These are phyloP conservation scores for Meandrusa payeni DNA, from an alignment of 2,888 invertebrate genomes.

Conservation along the genomic window DNA sequence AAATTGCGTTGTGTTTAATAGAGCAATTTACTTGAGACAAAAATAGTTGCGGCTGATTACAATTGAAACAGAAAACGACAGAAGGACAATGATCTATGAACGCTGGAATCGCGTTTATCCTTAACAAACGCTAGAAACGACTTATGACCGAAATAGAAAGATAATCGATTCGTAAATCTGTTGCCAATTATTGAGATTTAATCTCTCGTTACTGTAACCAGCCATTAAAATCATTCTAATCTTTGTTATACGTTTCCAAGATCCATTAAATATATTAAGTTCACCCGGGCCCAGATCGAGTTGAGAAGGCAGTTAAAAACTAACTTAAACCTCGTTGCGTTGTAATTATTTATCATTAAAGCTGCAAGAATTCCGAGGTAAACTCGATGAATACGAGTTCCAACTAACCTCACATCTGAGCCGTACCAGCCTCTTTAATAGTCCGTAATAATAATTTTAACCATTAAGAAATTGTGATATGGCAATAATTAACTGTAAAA, in stretches of 20 bases:
- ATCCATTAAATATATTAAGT: neutral
- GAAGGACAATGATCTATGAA: neutral
- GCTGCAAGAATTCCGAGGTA: conserved; percentile 33
- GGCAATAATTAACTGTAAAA: no score
- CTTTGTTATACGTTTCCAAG: no score
- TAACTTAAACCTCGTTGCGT: conserved; percentile 1
- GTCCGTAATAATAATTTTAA: conserved; percentile 8
- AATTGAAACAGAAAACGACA: conserved; percentile 1
- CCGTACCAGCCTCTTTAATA: conserved; percentile 9
- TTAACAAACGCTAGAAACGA: no score
- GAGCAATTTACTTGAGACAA: neutral
- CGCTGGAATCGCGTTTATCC: neutral
- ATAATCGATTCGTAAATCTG: no score
- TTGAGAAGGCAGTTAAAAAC: conserved; percentile 4
- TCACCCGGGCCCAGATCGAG: neutral
- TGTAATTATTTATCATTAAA: conserved; percentile 23
- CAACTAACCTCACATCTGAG: conserved; percentile 18
- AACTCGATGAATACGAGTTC: conserved; percentile 25
- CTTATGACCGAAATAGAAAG: no score
- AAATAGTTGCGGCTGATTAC: neutral
- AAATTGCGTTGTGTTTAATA: neutral
- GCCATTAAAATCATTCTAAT: no score
- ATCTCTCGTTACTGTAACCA: no score
- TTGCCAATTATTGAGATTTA: no score
- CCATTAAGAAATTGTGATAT: neutral